Conservation (phyloP, 2,113 vertebrate species). For the Chionis minor region DNA sequence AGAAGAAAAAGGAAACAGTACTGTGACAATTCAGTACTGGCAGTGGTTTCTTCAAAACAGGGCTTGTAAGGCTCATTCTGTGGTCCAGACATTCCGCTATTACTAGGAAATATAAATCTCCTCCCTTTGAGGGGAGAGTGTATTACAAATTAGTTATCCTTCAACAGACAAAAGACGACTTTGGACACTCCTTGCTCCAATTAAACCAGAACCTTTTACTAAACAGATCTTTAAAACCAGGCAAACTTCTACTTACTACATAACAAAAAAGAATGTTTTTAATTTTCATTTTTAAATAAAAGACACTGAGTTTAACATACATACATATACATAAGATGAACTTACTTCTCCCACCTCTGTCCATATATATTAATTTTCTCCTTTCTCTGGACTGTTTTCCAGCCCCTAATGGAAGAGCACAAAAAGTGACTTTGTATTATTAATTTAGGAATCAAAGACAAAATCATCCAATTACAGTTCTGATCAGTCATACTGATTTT, state of each 20-base stretch:
- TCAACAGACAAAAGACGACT: background rate
- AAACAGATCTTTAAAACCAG: background rate
- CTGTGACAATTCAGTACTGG: background rate
- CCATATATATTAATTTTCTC: background rate
- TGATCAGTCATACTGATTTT: background rate
- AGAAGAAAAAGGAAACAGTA: background rate
- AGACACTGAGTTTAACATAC: background rate
- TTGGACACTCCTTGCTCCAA: background rate
- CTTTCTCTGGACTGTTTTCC: background rate
- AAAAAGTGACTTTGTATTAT: background rate
- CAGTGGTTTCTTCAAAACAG: background rate
- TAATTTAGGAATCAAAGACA: background rate
- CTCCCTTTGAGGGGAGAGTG: background rate
- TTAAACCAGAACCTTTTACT: background rate
- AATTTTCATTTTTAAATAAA: background rate
- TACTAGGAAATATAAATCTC: slow-evolving; percentile 9
- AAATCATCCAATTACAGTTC: background rate
- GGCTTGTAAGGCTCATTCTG: slow-evolving; percentile 8
- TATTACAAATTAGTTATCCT: slow-evolving; percentile 1
- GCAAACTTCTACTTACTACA: background rate
- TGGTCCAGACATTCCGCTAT: slow-evolving; percentile 40
- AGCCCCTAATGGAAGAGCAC: background rate
- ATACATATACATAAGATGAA: background rate
- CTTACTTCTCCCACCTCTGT: background rate
- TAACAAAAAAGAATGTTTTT: background rate